Conservation (phyloP, 2,113 vertebrate species). For the Oceanites oceanicus region DNA sequence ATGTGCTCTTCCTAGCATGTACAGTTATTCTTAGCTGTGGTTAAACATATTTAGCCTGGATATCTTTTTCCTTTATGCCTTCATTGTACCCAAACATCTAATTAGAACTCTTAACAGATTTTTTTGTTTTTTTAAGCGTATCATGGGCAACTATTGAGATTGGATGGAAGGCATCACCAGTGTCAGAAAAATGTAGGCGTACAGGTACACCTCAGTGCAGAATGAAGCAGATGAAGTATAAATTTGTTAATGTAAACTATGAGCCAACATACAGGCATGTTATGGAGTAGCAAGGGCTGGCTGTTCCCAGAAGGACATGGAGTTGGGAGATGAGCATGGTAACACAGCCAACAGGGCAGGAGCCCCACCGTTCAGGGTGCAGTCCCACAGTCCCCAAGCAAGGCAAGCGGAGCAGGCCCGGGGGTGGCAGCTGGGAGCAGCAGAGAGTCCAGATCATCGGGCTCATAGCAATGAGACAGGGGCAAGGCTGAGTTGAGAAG, state of each 20-base stretch:
- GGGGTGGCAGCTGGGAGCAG: neutral
- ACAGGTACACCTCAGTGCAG: neutral
- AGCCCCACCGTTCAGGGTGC: neutral
- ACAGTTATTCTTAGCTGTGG: neutral
- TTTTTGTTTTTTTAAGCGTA: neutral
- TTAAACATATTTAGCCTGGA: neutral
- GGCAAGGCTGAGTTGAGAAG: neutral
- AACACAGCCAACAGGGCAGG: neutral
- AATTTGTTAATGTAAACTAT: neutral
- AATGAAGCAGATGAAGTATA: neutral
- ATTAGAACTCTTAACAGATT: neutral
- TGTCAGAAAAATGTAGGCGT: neutral
- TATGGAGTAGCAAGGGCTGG: neutral
- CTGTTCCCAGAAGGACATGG: neutral
- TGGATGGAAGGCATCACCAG: neutral
- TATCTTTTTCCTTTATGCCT: neutral
- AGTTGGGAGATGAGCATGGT: rapidly evolving
- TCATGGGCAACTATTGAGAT: rapidly evolving
- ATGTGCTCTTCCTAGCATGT: neutral
- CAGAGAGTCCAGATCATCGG: neutral
- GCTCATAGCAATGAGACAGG: rapidly evolving
- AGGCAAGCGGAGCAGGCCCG: neutral
- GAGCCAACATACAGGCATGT: rapidly evolving
- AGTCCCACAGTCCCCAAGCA: neutral
- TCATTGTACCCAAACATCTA: neutral